A percentile compares a stretch with the other conserved stretches of the same genome.
Conservation (phyloP, 2,888 invertebrate species). For the Eristalinus aeneus region DNA sequence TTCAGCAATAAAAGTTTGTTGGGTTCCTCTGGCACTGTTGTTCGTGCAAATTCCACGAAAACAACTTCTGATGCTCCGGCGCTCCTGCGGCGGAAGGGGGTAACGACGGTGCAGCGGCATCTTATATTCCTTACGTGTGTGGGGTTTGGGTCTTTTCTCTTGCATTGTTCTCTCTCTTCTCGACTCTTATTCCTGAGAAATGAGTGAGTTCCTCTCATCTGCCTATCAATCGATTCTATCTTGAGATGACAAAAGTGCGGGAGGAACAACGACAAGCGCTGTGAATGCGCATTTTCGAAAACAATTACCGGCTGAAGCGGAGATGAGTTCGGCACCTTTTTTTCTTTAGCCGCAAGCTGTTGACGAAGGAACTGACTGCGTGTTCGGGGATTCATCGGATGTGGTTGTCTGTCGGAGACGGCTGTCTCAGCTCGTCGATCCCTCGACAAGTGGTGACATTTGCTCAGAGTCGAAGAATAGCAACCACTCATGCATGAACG, state of each 20-base stretch:
- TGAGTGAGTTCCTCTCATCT: background rate
- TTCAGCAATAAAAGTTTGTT: conserved; percentile 56
- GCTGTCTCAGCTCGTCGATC: background rate
- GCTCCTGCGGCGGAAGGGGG: background rate
- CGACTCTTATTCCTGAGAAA: background rate
- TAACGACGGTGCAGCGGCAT: conserved; percentile 6
- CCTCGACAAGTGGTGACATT: background rate
- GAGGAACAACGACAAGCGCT: background rate
- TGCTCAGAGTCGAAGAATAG: background rate
- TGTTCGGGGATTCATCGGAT: no score
- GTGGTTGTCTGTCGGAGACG: background rate
- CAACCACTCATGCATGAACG: background rate
- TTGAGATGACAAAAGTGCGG: background rate
- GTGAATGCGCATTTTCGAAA: background rate
- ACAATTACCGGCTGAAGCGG: background rate
- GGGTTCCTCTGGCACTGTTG: conserved; percentile 11
- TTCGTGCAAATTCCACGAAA: conserved; percentile 59
- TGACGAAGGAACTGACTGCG: background rate
- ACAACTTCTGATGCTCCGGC: conserved; percentile 34
- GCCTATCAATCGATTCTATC: background rate
- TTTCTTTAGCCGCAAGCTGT: background rate
- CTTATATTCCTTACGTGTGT: background rate
- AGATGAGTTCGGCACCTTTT: background rate
- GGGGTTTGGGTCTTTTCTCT: background rate
- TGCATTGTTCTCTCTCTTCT: background rate